Evolutionary conservation across 2,888 invertebrate species (phyloP).

Genomic region (Criorhina ranunculi): DNA sequence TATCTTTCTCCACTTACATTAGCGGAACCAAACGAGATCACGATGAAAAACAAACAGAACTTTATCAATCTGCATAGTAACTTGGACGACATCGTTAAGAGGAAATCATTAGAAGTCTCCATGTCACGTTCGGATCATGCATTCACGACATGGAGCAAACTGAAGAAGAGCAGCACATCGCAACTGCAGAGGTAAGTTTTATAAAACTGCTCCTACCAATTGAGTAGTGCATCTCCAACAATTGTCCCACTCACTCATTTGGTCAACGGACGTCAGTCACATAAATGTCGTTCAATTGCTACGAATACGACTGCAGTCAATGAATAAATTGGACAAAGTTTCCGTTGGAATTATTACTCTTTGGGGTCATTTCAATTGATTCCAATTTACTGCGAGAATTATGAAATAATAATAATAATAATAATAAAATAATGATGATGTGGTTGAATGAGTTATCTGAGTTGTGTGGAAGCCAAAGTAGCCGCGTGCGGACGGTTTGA

Average conservation of each 20-base stretch:
- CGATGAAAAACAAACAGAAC: constrained; percentile 83
- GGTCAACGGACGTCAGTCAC: constrained; percentile 31
- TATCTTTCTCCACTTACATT: constrained; percentile 1
- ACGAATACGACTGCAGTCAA: constrained; percentile 44
- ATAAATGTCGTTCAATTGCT: constrained; percentile 45
- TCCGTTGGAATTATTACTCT: constrained; percentile 72
- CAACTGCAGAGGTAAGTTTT: constrained; percentile 87
- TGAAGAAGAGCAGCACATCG: constrained; percentile 89
- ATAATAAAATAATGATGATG: constrained; percentile 37
- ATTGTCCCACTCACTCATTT: constrained; percentile 29
- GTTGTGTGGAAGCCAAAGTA: constrained; percentile 8
- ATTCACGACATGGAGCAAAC: constrained; percentile 95
- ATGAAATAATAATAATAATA: constrained; percentile 47
- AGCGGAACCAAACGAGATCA: constrained; percentile 83
- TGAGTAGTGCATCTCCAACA: constrained; percentile 37
- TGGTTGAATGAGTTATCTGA: constrained; percentile 50
- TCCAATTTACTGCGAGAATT: constrained; percentile 82
- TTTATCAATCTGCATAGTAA: constrained; percentile 84
- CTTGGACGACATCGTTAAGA: constrained; percentile 84
- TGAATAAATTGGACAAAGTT: constrained; percentile 73
- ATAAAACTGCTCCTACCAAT: constrained; percentile 5
- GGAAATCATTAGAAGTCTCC: constrained; percentile 87
- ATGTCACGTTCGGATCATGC: constrained; percentile 96
- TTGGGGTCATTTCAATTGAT: constrained; percentile 84
- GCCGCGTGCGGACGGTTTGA: constrained; percentile 13